Percentiles rank a stretch among this genome's conserved stretches.
Conservation (phyloP, 2,888 invertebrate species). For the Branchipolynoe longqiensis region DNA sequence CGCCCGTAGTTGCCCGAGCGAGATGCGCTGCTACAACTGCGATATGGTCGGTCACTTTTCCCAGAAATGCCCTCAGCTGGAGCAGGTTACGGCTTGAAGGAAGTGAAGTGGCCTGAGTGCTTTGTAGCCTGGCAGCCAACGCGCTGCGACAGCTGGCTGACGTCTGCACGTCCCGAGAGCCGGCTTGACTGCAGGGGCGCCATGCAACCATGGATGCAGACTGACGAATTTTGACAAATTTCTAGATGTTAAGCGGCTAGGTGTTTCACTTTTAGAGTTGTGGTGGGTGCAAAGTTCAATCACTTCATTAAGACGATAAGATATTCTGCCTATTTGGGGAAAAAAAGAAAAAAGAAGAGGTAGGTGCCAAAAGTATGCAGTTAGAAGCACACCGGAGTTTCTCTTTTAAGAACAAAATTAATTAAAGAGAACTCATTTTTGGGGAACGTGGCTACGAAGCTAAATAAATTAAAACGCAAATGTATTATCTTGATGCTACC, state of each 20-base stretch:
- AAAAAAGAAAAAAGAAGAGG: neutral
- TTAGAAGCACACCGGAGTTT: conserved; percentile 23
- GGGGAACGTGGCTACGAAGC: neutral
- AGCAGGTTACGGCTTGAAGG: conserved; percentile 42
- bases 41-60: conserved; percentile 82
- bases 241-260: conserved; percentile 56
- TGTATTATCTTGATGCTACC: too few relatives aligned
- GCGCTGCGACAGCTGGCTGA: conserved; percentile 46
- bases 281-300: conserved; percentile 55
- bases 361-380: conserved; percentile 40
- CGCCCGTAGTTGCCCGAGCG: conserved; percentile 65
- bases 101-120: conserved; percentile 31
- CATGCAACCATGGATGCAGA: conserved; percentile 53
- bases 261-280: conserved; percentile 57
- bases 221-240: conserved; percentile 53
- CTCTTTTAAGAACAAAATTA: neutral
- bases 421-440: neutral
- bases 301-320: conserved; percentile 53
- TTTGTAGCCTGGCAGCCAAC: conserved; percentile 45
- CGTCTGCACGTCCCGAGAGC: conserved; percentile 50
- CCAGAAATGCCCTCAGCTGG: conserved; percentile 81
- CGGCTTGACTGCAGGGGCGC: conserved; percentile 40
- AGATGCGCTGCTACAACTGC: conserved; percentile 80
- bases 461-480: neutral
- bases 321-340: conserved; percentile 51